Conservation (phyloP, 2,113 vertebrate genomes). For the Tauraco erythrolophus region DNA sequence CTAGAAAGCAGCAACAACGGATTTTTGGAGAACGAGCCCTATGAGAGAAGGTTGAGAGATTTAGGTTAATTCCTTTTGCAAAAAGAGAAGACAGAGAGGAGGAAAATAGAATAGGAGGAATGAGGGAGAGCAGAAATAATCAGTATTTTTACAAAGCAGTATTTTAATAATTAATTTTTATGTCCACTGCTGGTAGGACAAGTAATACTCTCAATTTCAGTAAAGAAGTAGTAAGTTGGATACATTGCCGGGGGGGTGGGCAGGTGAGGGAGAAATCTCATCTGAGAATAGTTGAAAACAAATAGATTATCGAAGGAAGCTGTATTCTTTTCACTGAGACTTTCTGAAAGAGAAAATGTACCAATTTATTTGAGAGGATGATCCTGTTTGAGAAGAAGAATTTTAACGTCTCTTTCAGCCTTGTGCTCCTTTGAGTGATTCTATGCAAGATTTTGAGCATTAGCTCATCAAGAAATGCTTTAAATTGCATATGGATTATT, state of each 20-base stretch:
- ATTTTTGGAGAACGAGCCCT: neutral
- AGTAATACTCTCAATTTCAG: neutral
- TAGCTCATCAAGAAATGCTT: neutral
- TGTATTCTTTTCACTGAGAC: neutral
- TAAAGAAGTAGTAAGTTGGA: neutral
- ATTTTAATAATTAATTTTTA: neutral
- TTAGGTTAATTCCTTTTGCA: neutral
- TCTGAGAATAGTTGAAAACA: neutral
- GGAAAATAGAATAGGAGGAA: neutral
- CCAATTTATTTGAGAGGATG: neutral
- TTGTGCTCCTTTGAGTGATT: neutral
- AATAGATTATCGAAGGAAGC: neutral
- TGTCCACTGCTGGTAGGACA: neutral
- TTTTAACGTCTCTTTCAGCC: neutral
- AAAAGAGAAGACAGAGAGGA: neutral
- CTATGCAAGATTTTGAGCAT: neutral
- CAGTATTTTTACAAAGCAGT: neutral
- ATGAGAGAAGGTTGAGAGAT: neutral
- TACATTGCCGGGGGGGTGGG: accelerated
- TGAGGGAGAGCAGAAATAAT: neutral
- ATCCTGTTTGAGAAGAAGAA: neutral
- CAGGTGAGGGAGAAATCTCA: neutral
- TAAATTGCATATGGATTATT: neutral
- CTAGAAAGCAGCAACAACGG: neutral
- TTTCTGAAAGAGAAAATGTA: neutral